phyloP scores from a whole-genome alignment of 2,888 invertebrate species.

The Melipona beecheii region DNA sequence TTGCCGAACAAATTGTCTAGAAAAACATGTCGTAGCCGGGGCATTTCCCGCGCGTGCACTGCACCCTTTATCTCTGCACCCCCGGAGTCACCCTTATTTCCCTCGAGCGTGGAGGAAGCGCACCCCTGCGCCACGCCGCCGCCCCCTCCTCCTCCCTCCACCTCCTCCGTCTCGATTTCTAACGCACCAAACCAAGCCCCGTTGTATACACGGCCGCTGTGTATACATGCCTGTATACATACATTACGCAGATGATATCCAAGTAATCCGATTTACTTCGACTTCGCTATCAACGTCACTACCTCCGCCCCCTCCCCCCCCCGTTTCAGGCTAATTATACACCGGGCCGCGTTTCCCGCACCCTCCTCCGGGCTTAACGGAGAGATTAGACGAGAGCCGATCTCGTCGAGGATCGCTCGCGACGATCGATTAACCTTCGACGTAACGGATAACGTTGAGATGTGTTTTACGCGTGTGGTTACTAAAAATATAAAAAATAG shows the following conservation, averaged over 20 bases:
- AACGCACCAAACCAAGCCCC: constrained; percentile 47
- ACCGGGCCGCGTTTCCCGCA: constrained; percentile 58
- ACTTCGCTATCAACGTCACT: constrained; percentile 83
- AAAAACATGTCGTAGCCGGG: constrained; percentile 84
- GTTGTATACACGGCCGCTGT: constrained; percentile 60
- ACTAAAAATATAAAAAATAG: too few species aligned
- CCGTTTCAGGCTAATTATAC: constrained; percentile 82
- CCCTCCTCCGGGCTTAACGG: constrained; percentile 63
- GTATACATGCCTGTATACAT: constrained; percentile 75
- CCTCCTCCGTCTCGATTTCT: constrained; percentile 35
- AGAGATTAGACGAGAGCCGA: constrained; percentile 66
- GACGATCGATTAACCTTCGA: constrained; percentile 47
- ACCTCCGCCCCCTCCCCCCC: constrained; percentile 65
- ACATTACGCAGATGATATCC: constrained; percentile 84
- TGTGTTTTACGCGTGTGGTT: not conserved
- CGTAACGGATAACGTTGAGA: not conserved
- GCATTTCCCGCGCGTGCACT: constrained; percentile 75
- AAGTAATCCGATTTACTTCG: constrained; percentile 84
- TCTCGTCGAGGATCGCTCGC: constrained; percentile 35
- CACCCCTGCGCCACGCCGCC: constrained; percentile 59
- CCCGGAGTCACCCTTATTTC: constrained; percentile 80
- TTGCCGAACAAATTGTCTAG: constrained; percentile 85
- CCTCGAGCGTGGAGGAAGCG: constrained; percentile 74
- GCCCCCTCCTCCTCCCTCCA: constrained; percentile 40
- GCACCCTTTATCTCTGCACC: constrained; percentile 83